Percentiles rank a stretch among this genome's conserved stretches.
These are phyloP conservation scores for Saguinus midas DNA, from an alignment of 2,113 vertebrate species.

Conservation along the genomic window DNA sequence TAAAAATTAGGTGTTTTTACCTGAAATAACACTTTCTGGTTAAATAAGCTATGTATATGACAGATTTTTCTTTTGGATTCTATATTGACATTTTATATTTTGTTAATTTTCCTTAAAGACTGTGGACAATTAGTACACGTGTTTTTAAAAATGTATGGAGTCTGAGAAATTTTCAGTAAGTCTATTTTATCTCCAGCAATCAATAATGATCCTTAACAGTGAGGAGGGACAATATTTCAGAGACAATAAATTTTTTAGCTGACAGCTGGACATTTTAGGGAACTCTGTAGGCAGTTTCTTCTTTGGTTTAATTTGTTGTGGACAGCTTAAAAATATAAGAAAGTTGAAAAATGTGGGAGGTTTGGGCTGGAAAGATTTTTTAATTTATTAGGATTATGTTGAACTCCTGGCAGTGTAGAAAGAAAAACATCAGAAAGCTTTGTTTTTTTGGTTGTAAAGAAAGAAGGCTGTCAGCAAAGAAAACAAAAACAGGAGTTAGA, in stretches of 20 bases:
- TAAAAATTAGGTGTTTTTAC: background rate
- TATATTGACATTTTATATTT: background rate
- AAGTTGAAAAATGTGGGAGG: background rate
- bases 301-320: background rate
- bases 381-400: conserved; percentile 17
- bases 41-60: background rate
- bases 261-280: background rate
- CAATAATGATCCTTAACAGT: background rate
- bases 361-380: background rate
- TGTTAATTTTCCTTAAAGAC: conserved; percentile 16
- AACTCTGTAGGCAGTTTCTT: background rate
- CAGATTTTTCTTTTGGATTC: background rate
- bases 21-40: conserved; percentile 27
- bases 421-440: background rate
- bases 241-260: background rate
- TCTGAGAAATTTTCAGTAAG: background rate
- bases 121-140: background rate
- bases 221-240: background rate
- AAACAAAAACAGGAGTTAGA: background rate
- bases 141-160: background rate
- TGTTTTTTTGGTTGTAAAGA: background rate
- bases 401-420: background rate
- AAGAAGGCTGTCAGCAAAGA: background rate
- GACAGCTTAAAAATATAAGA: background rate
- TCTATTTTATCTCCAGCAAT: background rate